phyloP scores from a whole-genome alignment of 1,140 invertebrate genomes.

The Ostrea edulis region DNA sequence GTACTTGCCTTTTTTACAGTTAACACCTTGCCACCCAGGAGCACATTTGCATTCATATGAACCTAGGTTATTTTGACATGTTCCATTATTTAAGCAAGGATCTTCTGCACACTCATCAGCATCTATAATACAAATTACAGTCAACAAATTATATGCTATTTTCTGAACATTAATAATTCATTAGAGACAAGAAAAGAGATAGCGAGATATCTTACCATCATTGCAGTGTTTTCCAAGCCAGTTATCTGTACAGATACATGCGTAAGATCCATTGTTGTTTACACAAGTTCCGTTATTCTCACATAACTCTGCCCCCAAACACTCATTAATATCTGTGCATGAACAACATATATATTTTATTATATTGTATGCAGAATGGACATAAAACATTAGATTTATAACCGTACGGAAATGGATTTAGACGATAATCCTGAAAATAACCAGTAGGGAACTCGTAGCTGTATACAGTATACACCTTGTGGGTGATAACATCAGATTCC shows the following conservation, averaged over 20 bases:
- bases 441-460: too few species aligned
- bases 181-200: not conserved
- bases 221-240: conserved; percentile 33
- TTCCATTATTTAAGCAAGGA: conserved; percentile 41
- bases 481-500: too few species aligned
- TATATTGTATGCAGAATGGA: too few species aligned
- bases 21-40: not conserved
- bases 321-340: conserved; percentile 35
- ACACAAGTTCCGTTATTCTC: conserved; percentile 43
- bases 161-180: too few species aligned
- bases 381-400: too few species aligned
- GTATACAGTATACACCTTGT: too few species aligned
- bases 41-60: conserved; percentile 41
- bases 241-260: conserved; percentile 22
- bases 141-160: not conserved
- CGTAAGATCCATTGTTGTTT: conserved; percentile 42
- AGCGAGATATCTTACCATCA: conserved; percentile 1
- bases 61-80: conserved; percentile 33
- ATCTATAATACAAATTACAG: conserved; percentile 43
- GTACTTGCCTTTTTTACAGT: conserved; percentile 14
- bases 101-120: conserved; percentile 88
- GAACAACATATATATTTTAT: not conserved
- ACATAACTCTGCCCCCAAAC: not conserved
- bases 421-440: too few species aligned
- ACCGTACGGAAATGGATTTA: too few species aligned